Base-by-base conservation (phyloP, 2,113 vertebrate genomes). In the Trematocara unimaculatum region DNA sequence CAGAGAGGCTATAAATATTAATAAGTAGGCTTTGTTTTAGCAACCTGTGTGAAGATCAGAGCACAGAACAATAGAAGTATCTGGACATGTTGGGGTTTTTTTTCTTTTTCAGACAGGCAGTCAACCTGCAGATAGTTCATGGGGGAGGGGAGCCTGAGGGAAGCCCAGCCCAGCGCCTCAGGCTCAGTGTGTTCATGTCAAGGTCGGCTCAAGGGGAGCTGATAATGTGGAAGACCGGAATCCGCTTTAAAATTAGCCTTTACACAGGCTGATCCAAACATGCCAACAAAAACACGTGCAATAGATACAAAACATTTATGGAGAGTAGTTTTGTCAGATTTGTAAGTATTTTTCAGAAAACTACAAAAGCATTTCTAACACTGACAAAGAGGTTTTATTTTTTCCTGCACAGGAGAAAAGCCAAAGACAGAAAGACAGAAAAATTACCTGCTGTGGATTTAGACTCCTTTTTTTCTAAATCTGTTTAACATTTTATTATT, bases 1-100 rank as follows among this genome's bases (percentile, higher is more conserved):
- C 94, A 95, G 94, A 93, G 82, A 85, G 64, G 55, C 84, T 85
- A 95, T 96, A 95, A 94, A 96, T 96, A 96, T 96, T 96, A 93
- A 96, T 95, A 89, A 45, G 88, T 54, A 62, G 89, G 83, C 94
- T 96, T 95, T 96, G 96, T 96, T 96, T 96, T 94, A 95, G 92
- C 92, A 94, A 95, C 94, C 94, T 94, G 94, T 96, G 90, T 95
- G 94, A 95, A 96, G 95, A 95, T 96, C 94, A 95, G 91, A 95
- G 92, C 86, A 7, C 33, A 79, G 89, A 93, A 94, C 92, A 94
- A 95, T 92, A 88, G 92, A 95, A 88, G 90, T 94, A 92, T 94
- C 89, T 93, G 93, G 91, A 95, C 92, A 93, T 92, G 82, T 70
- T 5, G 91, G 26, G 4, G 26, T 55, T 84, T 6, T 4, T 70